phyloP scores from a whole-genome alignment of 1,140 invertebrate genomes.

The Drosophila melanogaster region DNA sequence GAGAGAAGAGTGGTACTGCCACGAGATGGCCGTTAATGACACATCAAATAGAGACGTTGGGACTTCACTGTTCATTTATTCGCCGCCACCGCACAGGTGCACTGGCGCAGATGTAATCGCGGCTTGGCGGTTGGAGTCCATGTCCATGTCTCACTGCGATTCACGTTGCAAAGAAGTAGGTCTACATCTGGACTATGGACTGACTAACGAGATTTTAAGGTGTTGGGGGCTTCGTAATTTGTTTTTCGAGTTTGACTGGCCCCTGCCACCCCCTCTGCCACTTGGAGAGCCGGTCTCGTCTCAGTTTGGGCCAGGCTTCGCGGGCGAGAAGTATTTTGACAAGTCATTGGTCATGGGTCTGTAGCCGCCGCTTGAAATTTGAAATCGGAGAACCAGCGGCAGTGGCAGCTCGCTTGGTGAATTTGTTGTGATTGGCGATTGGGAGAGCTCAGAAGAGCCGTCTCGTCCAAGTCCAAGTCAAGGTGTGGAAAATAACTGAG shows the following conservation, averaged over 20 bases:
- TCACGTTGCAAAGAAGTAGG: conserved; percentile 31
- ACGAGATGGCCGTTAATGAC: neutral
- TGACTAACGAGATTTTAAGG: conserved; percentile 40
- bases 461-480: conserved; percentile 2
- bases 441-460: conserved; percentile 2
- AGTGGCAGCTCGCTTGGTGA: neutral
- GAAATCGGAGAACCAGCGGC: conserved; percentile 4
- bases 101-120: conserved; percentile 13
- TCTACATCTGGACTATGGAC: conserved; percentile 12
- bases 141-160: neutral
- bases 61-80: conserved; percentile 1
- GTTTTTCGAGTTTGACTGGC: conserved; percentile 60
- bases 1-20: conserved; percentile 14
- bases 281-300: conserved; percentile 16
- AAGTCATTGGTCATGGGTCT: conserved; percentile 71
- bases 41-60: conserved; percentile 20
- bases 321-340: conserved; percentile 49
- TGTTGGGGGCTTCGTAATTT: conserved; percentile 32
- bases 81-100: conserved; percentile 11
- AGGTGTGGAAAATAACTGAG: conserved; percentile 21
- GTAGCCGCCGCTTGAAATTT: conserved; percentile 25
- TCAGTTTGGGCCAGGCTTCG: conserved; percentile 16
- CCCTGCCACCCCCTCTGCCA: neutral
- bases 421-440: conserved; percentile 11
- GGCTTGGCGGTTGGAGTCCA: neutral